Percentiles rank a stretch among this genome's conserved stretches.
Conservation (phyloP, 2,113 vertebrate genomes). For the Hassar affinis region DNA sequence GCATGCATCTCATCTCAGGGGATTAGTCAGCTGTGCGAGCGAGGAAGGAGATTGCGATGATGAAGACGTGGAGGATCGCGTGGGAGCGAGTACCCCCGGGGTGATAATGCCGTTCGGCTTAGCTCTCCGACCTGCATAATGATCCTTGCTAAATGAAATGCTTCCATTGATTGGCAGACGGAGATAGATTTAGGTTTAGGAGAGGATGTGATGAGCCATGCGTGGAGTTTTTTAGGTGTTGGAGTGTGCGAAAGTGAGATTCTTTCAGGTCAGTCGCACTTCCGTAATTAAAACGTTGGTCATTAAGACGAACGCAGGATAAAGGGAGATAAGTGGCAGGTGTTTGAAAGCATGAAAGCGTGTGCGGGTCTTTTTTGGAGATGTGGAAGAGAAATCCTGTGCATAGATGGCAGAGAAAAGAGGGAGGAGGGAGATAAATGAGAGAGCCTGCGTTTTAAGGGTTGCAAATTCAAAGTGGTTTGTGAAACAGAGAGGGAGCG, state of each 20-base stretch:
- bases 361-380: constrained; percentile 3
- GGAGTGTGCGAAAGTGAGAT: not conserved
- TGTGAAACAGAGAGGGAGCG: constrained; percentile 64
- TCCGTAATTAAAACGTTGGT: constrained; percentile 38
- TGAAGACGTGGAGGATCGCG: constrained; percentile 45
- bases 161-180: constrained; percentile 26
- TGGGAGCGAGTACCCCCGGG: constrained; percentile 38
- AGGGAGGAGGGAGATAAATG: constrained; percentile 55
- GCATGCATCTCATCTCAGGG: constrained; percentile 15
- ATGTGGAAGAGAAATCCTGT: constrained; percentile 16
- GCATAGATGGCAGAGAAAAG: constrained; percentile 26
- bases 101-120: constrained; percentile 47
- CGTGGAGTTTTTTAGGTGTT: not conserved
- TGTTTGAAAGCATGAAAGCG: not conserved
- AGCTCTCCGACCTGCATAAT: constrained; percentile 32
- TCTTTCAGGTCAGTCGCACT: constrained; percentile 1
- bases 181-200: constrained; percentile 1
- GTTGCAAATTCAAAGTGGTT: constrained; percentile 66
- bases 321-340: not conserved
- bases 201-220: not conserved
- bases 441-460: constrained; percentile 59
- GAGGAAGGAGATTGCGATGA: constrained; percentile 41
- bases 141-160: constrained; percentile 36
- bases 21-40: constrained; percentile 43
- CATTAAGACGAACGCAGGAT: constrained; percentile 22